A percentile compares a stretch with the other conserved stretches of the same genome.
phyloP scores from a whole-genome alignment of 2,888 invertebrate species.

The Belgica antarctica region DNA sequence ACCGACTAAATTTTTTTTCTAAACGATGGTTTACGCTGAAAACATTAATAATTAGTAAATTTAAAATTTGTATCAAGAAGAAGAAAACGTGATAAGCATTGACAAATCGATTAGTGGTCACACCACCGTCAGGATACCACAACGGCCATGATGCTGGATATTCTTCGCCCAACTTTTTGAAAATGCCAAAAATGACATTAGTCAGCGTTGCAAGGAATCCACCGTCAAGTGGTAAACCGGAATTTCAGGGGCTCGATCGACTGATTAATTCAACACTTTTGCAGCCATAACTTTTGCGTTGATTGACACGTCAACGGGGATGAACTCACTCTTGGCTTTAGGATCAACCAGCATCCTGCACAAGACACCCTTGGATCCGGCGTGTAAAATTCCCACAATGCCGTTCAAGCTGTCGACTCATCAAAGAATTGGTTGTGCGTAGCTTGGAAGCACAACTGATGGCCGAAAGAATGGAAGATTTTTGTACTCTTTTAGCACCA shows the following conservation, averaged over 20 bases:
- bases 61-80: no score
- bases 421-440: slow-evolving; percentile 59
- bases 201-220: no score
- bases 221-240: no score
- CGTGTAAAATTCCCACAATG: slow-evolving; percentile 70
- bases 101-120: slow-evolving; percentile 65
- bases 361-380: slow-evolving; percentile 85
- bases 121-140: slow-evolving; percentile 72
- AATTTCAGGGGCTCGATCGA: no score
- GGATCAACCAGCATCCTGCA: slow-evolving; percentile 79
- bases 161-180: not conserved
- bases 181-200: not conserved
- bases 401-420: slow-evolving; percentile 67
- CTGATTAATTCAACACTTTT: slow-evolving; percentile 55
- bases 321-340: slow-evolving; percentile 70
- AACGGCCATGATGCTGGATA: not conserved
- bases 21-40: slow-evolving; percentile 80
- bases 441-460: slow-evolving; percentile 49
- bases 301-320: slow-evolving; percentile 81
- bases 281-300: slow-evolving; percentile 74
- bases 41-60: no score
- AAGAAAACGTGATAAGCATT: slow-evolving; percentile 71
- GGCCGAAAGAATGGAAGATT: slow-evolving; percentile 32
- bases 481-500: slow-evolving; percentile 26
- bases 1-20: slow-evolving; percentile 71